These are phyloP conservation scores for Astreopora myriophthalma DNA, from an alignment of 64 coral and sea anemone genomes.

Conservation along the genomic window DNA sequence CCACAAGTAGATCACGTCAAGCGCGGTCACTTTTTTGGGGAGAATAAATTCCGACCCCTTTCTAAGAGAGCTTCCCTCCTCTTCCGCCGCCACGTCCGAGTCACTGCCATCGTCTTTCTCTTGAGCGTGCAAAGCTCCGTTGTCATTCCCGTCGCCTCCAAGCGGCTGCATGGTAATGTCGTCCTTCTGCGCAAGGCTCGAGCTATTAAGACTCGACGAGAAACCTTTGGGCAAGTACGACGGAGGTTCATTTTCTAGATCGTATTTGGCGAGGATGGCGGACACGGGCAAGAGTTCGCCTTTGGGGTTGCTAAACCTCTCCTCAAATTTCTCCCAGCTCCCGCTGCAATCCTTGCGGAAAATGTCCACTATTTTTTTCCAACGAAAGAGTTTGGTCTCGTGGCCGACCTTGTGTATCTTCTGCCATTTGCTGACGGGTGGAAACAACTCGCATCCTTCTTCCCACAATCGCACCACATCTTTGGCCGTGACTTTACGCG, in stretches of 20 bases:
- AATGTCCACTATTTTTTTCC: conserved; percentile 99
- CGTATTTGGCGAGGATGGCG: conserved; percentile 93
- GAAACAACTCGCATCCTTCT: conserved; percentile 90
- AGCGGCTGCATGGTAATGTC: neutral
- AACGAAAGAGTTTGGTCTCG: conserved; percentile 98
- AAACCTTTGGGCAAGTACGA: conserved; percentile 52
- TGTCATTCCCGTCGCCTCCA: neutral
- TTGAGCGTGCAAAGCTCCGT: neutral
- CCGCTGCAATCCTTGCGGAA: conserved; percentile 91
- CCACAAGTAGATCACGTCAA: conserved; percentile 95
- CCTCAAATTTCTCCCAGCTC: conserved; percentile 92
- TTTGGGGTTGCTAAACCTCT: conserved; percentile 78
- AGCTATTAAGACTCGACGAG: neutral
- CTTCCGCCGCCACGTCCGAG: conserved; percentile 53
- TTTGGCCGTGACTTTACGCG: conserved; percentile 94
- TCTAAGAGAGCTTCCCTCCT: conserved; percentile 3
- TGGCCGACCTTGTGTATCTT: conserved; percentile 97
- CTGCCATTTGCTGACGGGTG: conserved; percentile 87
- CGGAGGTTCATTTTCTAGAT: conserved; percentile 87
- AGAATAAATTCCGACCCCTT: conserved; percentile 78
- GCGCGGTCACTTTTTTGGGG: conserved; percentile 85
- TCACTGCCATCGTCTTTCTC: conserved; percentile 1
- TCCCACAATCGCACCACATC: conserved; percentile 95
- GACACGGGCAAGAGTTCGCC: conserved; percentile 94
- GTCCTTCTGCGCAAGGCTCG: neutral